Conservation (phyloP, 2,113 vertebrate genomes). For the Entomyzon cyanotis region DNA sequence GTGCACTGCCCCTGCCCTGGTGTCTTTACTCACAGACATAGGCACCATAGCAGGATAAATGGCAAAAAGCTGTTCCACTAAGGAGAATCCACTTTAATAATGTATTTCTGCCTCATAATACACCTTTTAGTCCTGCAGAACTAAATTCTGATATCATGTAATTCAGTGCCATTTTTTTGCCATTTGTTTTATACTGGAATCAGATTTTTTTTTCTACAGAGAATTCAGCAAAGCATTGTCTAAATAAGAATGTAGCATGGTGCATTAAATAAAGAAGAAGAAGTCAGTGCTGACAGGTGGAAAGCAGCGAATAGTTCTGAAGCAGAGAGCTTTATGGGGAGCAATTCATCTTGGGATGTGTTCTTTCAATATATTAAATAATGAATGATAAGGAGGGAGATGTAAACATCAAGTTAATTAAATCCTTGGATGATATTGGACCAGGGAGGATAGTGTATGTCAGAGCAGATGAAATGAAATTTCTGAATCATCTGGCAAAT, state of each 20-base stretch:
- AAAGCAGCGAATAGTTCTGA: background rate
- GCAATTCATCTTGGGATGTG: background rate
- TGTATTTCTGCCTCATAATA: background rate
- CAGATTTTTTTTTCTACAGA: background rate
- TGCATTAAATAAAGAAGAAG: background rate
- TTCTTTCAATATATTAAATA: conserved; percentile 2
- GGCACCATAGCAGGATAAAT: background rate
- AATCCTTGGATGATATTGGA: background rate
- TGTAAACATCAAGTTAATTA: conserved; percentile 35
- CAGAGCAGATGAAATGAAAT: background rate
- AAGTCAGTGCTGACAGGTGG: background rate
- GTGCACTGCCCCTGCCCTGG: background rate
- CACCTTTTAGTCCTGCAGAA: background rate
- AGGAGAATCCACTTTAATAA: background rate
- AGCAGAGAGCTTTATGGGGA: background rate
- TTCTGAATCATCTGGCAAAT: background rate
- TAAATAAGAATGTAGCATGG: background rate
- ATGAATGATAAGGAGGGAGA: background rate
- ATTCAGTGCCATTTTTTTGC: background rate
- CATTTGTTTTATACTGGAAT: background rate
- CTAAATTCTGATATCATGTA: background rate
- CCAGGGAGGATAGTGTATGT: background rate
- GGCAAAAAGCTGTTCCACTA: background rate
- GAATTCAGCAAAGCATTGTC: background rate
- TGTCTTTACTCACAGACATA: background rate